Evolutionary conservation across 2,113 vertebrate species (phyloP).

Genomic region (Oryzias curvinotus): DNA sequence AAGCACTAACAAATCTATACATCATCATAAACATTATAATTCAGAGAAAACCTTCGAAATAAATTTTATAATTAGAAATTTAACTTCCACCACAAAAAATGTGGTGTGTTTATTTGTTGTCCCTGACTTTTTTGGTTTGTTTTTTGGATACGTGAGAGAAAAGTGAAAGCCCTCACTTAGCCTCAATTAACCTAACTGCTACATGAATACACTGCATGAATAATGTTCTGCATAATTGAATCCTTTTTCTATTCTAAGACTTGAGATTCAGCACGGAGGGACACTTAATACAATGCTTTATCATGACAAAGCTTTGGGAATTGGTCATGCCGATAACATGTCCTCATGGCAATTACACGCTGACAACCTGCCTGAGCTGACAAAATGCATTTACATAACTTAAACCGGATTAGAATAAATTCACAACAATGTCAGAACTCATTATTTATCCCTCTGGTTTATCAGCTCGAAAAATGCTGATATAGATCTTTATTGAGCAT

Average conservation of each 20-base stretch:
- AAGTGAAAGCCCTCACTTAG: background rate
- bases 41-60: too few relatives aligned
- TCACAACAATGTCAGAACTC: constrained; percentile 26
- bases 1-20: background rate
- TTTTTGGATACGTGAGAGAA: background rate
- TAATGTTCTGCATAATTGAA: constrained; percentile 10
- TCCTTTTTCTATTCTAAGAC: constrained; percentile 12
- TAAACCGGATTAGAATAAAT: constrained; percentile 45
- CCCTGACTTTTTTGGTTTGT: background rate
- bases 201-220: background rate
- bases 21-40: background rate
- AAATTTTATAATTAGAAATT: too few relatives aligned
- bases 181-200: background rate
- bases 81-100: too few relatives aligned
- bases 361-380: constrained; percentile 56
- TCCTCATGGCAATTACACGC: constrained; percentile 55
- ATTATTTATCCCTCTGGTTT: constrained; percentile 15
- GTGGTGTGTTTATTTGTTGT: background rate
- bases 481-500: background rate
- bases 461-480: background rate
- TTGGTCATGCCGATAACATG: constrained; percentile 52
- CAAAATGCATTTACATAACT: constrained; percentile 60
- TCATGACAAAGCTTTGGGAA: constrained; percentile 30
- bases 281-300: constrained; percentile 22
- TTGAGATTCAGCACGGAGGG: constrained; percentile 33